A percentile compares a stretch with the other conserved stretches of the same genome.
Evolutionary conservation across 1,140 invertebrate species (phyloP).

Genomic region (Bombyx mandarina): DNA sequence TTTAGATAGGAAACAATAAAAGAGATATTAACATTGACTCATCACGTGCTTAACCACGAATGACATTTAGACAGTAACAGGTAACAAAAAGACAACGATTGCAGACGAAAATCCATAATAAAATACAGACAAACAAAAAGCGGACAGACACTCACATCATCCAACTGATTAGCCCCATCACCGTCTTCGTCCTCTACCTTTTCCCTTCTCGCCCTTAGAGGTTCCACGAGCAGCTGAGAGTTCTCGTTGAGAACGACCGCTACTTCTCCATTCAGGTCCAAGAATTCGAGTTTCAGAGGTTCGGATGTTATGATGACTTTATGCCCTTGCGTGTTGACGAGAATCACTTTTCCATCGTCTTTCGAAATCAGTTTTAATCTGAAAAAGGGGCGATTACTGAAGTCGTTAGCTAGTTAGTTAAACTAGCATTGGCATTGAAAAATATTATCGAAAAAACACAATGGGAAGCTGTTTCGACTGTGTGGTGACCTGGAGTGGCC

Average conservation of each 20-base stretch:
- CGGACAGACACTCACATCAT: conserved; percentile 30
- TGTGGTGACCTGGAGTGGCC: no score
- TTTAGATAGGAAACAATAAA: no score
- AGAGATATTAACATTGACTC: no score
- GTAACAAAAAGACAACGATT: not conserved
- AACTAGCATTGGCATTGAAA: no score
- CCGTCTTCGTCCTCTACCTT: conserved; percentile 42
- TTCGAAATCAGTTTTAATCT: conserved; percentile 48
- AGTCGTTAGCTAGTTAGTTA: not conserved
- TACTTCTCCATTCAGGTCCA: conserved; percentile 77
- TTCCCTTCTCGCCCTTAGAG: conserved; percentile 79
- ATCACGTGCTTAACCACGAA: no score
- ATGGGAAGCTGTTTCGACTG: no score
- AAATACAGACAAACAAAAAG: conserved; percentile 15
- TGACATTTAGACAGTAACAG: no score
- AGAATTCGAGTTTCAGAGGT: conserved; percentile 91
- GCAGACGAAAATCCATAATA: not conserved
- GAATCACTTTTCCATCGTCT: conserved; percentile 58
- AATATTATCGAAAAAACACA: no score
- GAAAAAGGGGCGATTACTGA: conserved; percentile 13
- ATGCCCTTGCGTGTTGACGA: conserved; percentile 74
- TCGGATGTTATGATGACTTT: conserved; percentile 80
- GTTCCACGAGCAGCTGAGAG: conserved; percentile 93
- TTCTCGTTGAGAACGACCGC: conserved; percentile 90
- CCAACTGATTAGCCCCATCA: conserved; percentile 21